Conservation (phyloP, 2,888 invertebrate genomes). For the Salticus scenicus region DNA sequence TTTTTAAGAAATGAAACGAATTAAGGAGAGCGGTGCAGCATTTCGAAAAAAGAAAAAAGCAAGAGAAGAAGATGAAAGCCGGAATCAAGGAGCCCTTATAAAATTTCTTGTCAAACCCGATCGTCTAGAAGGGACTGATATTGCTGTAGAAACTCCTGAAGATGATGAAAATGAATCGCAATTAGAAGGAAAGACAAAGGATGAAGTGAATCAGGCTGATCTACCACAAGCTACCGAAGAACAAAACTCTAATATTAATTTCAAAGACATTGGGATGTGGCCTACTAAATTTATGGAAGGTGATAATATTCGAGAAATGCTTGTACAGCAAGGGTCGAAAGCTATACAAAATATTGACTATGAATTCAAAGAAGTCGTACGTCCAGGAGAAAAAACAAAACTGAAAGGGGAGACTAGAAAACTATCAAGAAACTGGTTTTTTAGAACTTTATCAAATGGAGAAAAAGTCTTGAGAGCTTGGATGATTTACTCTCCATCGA, state of each 20-base stretch:
- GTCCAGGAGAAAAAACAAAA: not conserved
- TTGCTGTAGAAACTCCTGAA: not conserved
- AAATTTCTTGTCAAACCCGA: not conserved
- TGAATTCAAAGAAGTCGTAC: not conserved
- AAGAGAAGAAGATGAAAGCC: not conserved
- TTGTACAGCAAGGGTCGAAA: not conserved
- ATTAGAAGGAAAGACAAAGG: not conserved
- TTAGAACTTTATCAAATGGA: not conserved
- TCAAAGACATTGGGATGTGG: not conserved
- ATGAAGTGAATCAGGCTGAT: too few relatives aligned
- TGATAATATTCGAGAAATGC: not conserved
- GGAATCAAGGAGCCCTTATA: not conserved
- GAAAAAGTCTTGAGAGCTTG: not conserved
- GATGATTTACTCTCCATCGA: not conserved
- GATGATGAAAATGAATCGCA: too few relatives aligned
- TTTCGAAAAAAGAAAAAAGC: not conserved
- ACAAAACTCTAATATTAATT: not conserved
- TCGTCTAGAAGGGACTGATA: too few relatives aligned
- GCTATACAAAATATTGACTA: not conserved
- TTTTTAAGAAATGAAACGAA: too few relatives aligned
- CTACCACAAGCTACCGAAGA: too few relatives aligned
- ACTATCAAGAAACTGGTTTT: constrained; percentile 1
- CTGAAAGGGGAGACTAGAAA: not conserved
- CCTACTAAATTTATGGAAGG: not conserved
- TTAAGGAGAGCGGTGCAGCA: too few relatives aligned